These are phyloP conservation scores for Polydrusus pterygomalis DNA, from an alignment of 2,888 invertebrate genomes.

Conservation along the genomic window DNA sequence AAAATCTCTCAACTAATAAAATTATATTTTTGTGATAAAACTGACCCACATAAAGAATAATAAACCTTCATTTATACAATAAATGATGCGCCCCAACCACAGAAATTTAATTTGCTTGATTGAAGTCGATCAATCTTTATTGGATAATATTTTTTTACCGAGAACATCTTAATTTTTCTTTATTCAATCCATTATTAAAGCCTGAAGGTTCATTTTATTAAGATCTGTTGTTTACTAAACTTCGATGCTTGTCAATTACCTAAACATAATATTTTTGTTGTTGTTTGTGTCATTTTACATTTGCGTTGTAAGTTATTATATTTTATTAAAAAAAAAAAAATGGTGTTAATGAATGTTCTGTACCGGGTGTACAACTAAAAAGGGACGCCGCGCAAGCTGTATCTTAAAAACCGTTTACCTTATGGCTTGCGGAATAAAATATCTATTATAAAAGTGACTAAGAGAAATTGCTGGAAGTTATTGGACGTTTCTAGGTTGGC, in stretches of 20 bases:
- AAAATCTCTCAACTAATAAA: not conserved
- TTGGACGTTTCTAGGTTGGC: too few relatives aligned
- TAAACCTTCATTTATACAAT: conserved; percentile 17
- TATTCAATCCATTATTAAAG: conserved; percentile 7
- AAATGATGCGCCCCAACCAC: not conserved
- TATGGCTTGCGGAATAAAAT: too few relatives aligned
- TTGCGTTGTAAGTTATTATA: too few relatives aligned
- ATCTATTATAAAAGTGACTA: too few relatives aligned
- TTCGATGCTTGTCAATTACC: not conserved
- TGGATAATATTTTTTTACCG: not conserved
- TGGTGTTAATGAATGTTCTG: too few relatives aligned
- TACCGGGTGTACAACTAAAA: too few relatives aligned
- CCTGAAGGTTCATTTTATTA: not conserved
- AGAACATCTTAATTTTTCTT: conserved; percentile 7
- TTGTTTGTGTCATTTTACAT: too few relatives aligned
- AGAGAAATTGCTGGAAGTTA: too few relatives aligned
- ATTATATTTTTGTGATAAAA: not conserved
- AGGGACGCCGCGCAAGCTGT: too few relatives aligned
- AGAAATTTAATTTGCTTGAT: conserved; percentile 25
- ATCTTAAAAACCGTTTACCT: too few relatives aligned
- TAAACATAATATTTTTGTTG: too few relatives aligned
- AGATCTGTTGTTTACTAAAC: not conserved
- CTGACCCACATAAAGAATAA: conserved; percentile 3
- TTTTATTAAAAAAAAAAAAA: too few relatives aligned
- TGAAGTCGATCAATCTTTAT: conserved; percentile 14